Percentiles rank a stretch among this genome's conserved stretches.
Conservation (phyloP, 2,113 vertebrate genomes). For the Megalops atlanticus region DNA sequence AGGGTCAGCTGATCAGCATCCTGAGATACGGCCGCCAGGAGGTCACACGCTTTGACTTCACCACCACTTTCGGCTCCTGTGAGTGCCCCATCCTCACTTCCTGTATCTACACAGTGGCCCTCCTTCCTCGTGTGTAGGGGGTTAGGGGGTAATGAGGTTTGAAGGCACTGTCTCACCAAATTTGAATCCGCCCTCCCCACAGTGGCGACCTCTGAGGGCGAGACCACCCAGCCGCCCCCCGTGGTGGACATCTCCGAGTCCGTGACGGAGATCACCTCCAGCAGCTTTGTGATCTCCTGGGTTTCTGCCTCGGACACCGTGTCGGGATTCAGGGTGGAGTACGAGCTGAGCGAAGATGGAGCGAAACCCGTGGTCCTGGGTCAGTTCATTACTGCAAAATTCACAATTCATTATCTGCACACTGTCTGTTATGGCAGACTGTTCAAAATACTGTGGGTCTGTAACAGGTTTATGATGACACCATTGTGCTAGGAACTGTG, state of each 20-base stretch:
- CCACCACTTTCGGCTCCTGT: conserved; percentile 82
- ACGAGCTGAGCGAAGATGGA: conserved; percentile 89
- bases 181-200: conserved; percentile 34
- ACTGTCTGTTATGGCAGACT: neutral
- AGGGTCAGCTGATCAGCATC: conserved; percentile 93
- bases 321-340: conserved; percentile 93
- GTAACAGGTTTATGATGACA: neutral
- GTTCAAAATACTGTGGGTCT: neutral
- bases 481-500: neutral
- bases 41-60: conserved; percentile 92
- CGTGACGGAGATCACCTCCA: conserved; percentile 95
- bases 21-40: conserved; percentile 81
- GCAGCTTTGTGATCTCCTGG: conserved; percentile 97
- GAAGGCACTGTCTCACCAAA: neutral
- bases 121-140: neutral
- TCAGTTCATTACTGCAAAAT: conserved; percentile 50
- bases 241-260: conserved; percentile 86
- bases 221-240: conserved; percentile 76
- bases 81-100: conserved; percentile 51
- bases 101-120: neutral
- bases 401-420: neutral
- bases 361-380: conserved; percentile 82
- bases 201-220: conserved; percentile 79
- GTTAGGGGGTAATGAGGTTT: neutral
- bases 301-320: conserved; percentile 93